A percentile compares a stretch with the other conserved stretches of the same genome.
These are phyloP conservation scores for Diglossa cyanea DNA, from an alignment of 2,797 vertebrate species.

Conservation along the genomic window DNA sequence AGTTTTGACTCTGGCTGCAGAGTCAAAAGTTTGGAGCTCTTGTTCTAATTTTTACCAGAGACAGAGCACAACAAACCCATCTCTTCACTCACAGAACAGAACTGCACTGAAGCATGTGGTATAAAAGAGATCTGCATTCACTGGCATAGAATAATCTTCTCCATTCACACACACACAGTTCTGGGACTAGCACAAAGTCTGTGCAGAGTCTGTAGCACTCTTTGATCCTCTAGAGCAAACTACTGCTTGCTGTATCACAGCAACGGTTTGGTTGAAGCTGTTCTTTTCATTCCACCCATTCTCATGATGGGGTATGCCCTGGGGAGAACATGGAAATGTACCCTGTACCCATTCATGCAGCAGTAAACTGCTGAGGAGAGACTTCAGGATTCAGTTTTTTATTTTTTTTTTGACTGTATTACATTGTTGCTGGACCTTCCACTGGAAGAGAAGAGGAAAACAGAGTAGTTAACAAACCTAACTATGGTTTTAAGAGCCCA, in stretches of 20 bases:
- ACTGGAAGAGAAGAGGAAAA: not conserved
- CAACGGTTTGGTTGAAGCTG: not conserved
- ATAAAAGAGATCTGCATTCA: not conserved
- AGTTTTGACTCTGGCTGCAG: not conserved
- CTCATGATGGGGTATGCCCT: not conserved
- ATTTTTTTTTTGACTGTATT: not conserved
- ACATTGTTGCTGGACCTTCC: slow-evolving; percentile 1
- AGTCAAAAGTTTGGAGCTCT: not conserved
- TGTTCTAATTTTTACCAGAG: not conserved
- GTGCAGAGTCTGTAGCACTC: not conserved
- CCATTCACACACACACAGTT: not conserved
- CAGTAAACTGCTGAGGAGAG: not conserved
- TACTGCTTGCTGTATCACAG: not conserved
- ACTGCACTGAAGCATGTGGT: not conserved
- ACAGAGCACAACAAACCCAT: not conserved
- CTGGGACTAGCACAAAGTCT: not conserved
- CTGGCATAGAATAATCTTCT: not conserved
- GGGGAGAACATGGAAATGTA: not conserved
- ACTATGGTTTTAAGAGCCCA: not conserved
- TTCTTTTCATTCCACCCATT: not conserved
- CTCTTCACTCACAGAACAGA: not conserved
- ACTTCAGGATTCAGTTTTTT: not conserved
- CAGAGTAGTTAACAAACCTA: slow-evolving; percentile 14
- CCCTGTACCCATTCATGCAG: not conserved
- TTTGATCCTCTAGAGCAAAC: not conserved